phyloP scores from a whole-genome alignment of 2,888 invertebrate species.

The Cryptocephalus moraei region DNA sequence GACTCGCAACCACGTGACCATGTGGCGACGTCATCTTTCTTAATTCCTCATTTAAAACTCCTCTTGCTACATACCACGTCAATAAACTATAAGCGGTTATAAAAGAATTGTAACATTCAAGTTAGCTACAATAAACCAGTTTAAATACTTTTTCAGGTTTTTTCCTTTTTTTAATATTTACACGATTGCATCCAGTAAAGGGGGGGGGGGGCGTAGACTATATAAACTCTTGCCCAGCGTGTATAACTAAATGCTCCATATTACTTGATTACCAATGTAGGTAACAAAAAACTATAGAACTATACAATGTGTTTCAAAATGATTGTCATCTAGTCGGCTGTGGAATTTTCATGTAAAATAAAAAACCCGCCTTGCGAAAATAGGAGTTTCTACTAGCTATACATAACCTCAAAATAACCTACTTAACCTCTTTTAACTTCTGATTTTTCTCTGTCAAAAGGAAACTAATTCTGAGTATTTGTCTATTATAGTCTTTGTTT shows the following conservation, averaged over 20 bases:
- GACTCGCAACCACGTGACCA: not conserved
- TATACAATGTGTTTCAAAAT: no score
- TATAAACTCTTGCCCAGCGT: conserved; percentile 15
- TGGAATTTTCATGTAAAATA: no score
- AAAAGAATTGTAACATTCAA: conserved; percentile 35
- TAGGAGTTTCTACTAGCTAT: no score
- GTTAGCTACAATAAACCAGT: conserved; percentile 27
- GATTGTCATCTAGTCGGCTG: no score
- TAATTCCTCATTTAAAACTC: conserved; percentile 9
- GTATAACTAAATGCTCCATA: conserved; percentile 15
- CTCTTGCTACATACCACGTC: conserved; percentile 12
- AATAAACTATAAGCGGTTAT: conserved; percentile 35
- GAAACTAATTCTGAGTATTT: no score
- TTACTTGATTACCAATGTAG: conserved; percentile 10
- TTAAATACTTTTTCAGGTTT: conserved; percentile 19
- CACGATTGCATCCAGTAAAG: conserved; percentile 24
- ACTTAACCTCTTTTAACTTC: no score
- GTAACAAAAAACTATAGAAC: conserved; percentile 20
- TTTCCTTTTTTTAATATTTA: conserved; percentile 30
- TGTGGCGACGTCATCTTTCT: not conserved
- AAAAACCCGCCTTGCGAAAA: no score
- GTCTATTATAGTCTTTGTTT: no score
- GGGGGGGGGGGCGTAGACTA: conserved; percentile 17
- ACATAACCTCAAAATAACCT: no score
- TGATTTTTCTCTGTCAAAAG: no score